Evolutionary conservation across 2,113 vertebrate species (phyloP).

Genomic region (Pteronura brasiliensis): DNA sequence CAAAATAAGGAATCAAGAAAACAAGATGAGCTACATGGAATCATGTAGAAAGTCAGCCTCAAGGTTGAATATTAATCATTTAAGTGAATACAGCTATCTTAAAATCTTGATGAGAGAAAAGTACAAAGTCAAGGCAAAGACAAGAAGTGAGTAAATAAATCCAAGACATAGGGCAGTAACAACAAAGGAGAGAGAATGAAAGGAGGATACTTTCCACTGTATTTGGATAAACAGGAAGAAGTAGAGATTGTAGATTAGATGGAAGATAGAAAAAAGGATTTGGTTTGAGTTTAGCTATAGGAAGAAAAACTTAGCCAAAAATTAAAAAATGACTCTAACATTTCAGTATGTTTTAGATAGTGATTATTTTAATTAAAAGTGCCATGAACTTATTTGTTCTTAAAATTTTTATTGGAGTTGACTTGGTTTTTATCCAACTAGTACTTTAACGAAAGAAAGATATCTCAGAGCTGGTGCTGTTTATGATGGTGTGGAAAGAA

Average conservation of each 20-base stretch:
- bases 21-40: not conserved
- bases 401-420: constrained; percentile 8
- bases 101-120: not conserved
- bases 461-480: not conserved
- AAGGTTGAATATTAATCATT: not conserved
- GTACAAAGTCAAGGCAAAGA: not conserved
- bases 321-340: not conserved
- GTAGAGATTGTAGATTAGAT: not conserved
- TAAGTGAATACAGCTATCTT: not conserved
- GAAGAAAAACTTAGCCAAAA: constrained; percentile 4
- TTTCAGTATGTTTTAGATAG: not conserved
- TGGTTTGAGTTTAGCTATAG: not conserved
- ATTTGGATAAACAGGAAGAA: not conserved
- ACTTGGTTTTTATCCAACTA: constrained; percentile 28
- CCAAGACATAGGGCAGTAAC: not conserved
- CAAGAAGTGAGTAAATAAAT: not conserved
- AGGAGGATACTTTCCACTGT: not conserved
- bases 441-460: constrained; percentile 17
- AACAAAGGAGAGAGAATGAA: not conserved
- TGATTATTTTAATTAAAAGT: constrained; percentile 30
- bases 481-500: constrained; percentile 38
- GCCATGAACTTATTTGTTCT: not conserved
- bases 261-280: not conserved
- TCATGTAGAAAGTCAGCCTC: not conserved
- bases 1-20: not conserved